These are phyloP conservation scores for Barbus barbus DNA, from an alignment of 2,113 vertebrate species.

Conservation along the genomic window DNA sequence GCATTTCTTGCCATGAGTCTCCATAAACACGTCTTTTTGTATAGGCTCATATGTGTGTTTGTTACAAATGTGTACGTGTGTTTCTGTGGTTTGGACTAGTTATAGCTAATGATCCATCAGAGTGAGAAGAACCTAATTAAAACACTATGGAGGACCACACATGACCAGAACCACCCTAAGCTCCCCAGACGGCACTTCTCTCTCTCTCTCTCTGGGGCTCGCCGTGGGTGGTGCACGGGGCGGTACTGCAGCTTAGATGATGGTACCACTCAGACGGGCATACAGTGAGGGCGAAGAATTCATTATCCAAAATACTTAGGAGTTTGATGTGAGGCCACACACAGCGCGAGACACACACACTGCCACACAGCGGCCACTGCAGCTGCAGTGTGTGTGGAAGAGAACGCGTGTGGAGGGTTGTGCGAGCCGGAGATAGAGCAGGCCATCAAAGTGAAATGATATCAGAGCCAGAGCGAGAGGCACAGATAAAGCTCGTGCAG, in stretches of 20 bases:
- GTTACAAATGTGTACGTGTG: background rate
- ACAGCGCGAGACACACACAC: conserved; percentile 33
- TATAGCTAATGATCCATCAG: conserved; percentile 38
- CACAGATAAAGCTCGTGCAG: conserved; percentile 2
- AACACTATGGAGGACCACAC: conserved; percentile 56
- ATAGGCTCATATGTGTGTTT: background rate
- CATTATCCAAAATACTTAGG: conserved; percentile 50
- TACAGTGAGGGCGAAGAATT: conserved; percentile 42
- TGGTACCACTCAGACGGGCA: conserved; percentile 33
- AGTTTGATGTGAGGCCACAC: conserved; percentile 56
- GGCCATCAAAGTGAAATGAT: conserved; percentile 48
- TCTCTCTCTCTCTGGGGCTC: conserved; percentile 28
- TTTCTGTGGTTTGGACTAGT: conserved; percentile 43
- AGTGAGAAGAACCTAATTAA: conserved; percentile 54
- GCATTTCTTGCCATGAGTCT: background rate
- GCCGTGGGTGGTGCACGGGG: conserved; percentile 55
- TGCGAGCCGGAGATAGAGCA: conserved; percentile 36
- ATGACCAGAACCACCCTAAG: conserved; percentile 51
- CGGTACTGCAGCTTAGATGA: conserved; percentile 20
- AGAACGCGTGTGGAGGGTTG: conserved; percentile 8
- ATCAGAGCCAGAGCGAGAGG: conserved; percentile 51
- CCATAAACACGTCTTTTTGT: background rate
- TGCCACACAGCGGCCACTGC: conserved; percentile 50
- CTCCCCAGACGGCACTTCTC: background rate
- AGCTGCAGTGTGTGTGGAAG: conserved; percentile 22